These are phyloP conservation scores for Melieria omissa DNA, from an alignment of 2,888 invertebrate species.

Conservation along the genomic window DNA sequence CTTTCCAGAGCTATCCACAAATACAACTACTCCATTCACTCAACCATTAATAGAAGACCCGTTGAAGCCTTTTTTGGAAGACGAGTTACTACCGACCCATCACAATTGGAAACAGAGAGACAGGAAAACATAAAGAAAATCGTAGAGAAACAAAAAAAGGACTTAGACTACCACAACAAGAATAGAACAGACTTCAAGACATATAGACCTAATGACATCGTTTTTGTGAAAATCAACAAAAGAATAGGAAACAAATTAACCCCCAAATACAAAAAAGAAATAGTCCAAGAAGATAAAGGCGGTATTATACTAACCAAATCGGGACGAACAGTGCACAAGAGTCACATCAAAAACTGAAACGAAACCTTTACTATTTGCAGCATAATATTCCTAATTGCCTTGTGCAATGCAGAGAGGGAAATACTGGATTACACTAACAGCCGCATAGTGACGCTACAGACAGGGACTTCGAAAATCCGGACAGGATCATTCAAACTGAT, in stretches of 20 bases:
- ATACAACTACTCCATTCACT: too few relatives aligned
- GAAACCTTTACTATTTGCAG: neutral
- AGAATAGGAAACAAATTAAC: constrained; percentile 32
- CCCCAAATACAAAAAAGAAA: constrained; percentile 28
- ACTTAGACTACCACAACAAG: too few relatives aligned
- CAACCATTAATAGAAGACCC: too few relatives aligned
- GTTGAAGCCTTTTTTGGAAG: too few relatives aligned
- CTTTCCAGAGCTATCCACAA: too few relatives aligned
- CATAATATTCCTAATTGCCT: neutral
- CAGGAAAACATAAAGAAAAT: too few relatives aligned
- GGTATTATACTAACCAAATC: constrained; percentile 30
- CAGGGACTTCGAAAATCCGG: constrained; percentile 19
- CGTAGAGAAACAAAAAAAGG: too few relatives aligned
- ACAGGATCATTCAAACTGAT: constrained; percentile 1
- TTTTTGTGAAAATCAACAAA: constrained; percentile 33
- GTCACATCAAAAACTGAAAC: constrained; percentile 36
- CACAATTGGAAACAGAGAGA: too few relatives aligned
- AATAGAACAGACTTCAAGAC: too few relatives aligned
- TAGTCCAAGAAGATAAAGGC: constrained; percentile 31
- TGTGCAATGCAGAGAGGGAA: constrained; percentile 10
- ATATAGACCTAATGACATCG: neutral
- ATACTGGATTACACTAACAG: constrained; percentile 21
- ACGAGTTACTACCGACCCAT: too few relatives aligned
- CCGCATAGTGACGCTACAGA: constrained; percentile 12
- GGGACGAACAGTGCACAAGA: constrained; percentile 36